A percentile compares a stretch with the other conserved stretches of the same genome.
phyloP scores from a whole-genome alignment of 2,888 invertebrate species.

The Carabus problematicus region DNA sequence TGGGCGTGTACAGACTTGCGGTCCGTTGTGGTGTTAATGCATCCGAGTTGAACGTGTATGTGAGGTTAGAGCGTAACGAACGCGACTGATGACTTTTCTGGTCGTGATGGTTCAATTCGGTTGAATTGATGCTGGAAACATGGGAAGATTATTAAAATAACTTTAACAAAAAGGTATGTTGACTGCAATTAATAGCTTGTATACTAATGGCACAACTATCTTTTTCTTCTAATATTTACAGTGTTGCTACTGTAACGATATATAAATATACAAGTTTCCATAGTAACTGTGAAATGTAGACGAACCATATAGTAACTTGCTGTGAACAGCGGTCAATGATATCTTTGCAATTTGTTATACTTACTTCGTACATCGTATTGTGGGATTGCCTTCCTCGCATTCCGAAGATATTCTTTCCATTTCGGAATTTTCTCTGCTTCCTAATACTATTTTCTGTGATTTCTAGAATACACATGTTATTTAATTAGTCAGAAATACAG shows the following conservation, averaged over 20 bases:
- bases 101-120: conserved; percentile 44
- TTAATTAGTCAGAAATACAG: neutral
- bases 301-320: neutral
- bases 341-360: conserved; percentile 12
- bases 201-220: too few relatives aligned
- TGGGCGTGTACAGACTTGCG: conserved; percentile 53
- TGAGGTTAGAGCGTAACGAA: conserved; percentile 53
- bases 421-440: conserved; percentile 58
- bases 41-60: conserved; percentile 54
- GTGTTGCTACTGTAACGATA: too few relatives aligned
- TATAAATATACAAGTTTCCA: neutral
- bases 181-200: too few relatives aligned
- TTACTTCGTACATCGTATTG: conserved; percentile 55
- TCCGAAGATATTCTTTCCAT: conserved; percentile 58
- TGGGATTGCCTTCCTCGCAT: conserved; percentile 54
- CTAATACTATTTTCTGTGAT: conserved; percentile 54
- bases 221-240: too few relatives aligned
- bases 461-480: conserved; percentile 50
- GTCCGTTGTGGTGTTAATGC: conserved; percentile 52
- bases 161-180: too few relatives aligned
- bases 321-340: neutral
- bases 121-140: conserved; percentile 45
- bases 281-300: neutral
- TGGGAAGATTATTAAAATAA: too few relatives aligned
- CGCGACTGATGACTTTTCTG: conserved; percentile 44